phyloP scores from a whole-genome alignment of 1,140 invertebrate species.

The Drosophila tropicalis region DNA sequence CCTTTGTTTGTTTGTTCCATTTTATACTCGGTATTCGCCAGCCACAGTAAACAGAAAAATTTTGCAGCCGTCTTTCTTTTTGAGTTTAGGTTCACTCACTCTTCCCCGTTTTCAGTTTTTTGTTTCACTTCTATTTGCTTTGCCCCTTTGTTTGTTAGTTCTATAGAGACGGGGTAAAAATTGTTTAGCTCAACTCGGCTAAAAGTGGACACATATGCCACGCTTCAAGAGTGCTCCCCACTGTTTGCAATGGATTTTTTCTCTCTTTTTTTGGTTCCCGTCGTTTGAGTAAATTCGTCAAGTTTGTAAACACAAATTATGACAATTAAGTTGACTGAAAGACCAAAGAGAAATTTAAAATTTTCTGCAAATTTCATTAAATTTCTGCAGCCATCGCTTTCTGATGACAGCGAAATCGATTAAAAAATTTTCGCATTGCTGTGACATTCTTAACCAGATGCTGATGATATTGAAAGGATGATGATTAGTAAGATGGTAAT shows the following conservation, averaged over 20 bases:
- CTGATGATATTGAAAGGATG: neutral
- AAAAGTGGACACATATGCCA: constrained; percentile 65
- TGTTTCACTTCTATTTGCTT: constrained; percentile 67
- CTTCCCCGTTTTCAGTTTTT: constrained; percentile 64
- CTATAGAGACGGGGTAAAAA: constrained; percentile 45
- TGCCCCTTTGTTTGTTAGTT: constrained; percentile 75
- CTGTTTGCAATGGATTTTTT: neutral
- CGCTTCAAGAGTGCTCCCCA: constrained; percentile 10
- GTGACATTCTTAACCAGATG: constrained; percentile 10
- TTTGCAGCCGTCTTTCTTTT: constrained; percentile 42
- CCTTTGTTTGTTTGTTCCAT: constrained; percentile 29
- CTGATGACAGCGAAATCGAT: constrained; percentile 60
- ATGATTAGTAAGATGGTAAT: neutral
- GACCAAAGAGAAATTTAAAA: constrained; percentile 41
- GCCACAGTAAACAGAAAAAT: constrained; percentile 44
- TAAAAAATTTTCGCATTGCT: constrained; percentile 32
- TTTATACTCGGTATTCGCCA: constrained; percentile 40
- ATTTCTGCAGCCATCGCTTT: constrained; percentile 35
- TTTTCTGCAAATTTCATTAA: constrained; percentile 64
- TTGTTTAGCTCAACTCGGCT: constrained; percentile 49
- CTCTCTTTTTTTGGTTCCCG: constrained; percentile 1
- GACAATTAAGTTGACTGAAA: constrained; percentile 78
- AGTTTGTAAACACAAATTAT: constrained; percentile 79
- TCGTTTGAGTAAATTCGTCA: constrained; percentile 64
- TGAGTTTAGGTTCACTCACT: constrained; percentile 55